A percentile compares a stretch with the other conserved stretches of the same genome.
These are phyloP conservation scores for Betta splendens DNA, from an alignment of 2,797 vertebrate genomes.

Conservation along the genomic window DNA sequence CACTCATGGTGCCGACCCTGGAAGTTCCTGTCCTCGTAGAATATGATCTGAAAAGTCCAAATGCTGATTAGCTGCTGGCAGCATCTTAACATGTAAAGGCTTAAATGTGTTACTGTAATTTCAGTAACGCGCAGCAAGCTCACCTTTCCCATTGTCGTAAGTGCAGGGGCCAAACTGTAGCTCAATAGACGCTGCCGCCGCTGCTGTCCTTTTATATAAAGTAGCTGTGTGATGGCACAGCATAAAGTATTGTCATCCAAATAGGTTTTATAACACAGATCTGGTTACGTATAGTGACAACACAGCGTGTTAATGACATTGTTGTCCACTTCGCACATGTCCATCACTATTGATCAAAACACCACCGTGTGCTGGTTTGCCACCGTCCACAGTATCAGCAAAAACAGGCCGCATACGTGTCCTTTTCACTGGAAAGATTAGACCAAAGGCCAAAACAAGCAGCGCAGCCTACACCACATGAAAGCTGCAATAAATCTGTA, in stretches of 20 bases:
- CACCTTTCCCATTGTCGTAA: slow-evolving; percentile 72
- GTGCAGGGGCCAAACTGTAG: slow-evolving; percentile 37
- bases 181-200: slow-evolving; percentile 33
- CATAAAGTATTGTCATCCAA: slow-evolving; percentile 77
- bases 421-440: slow-evolving; percentile 29
- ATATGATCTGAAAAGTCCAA: slow-evolving; percentile 62
- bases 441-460: neutral
- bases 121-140: slow-evolving; percentile 12
- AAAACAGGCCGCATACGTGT: slow-evolving; percentile 34
- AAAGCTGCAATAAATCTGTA: no score
- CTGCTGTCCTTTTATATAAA: slow-evolving; percentile 70
- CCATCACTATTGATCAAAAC: slow-evolving; percentile 72
- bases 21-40: slow-evolving; percentile 73
- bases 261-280: slow-evolving; percentile 65
- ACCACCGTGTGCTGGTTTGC: slow-evolving; percentile 27
- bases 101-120: slow-evolving; percentile 13
- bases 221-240: slow-evolving; percentile 73
- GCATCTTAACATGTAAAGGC: rapidly evolving
- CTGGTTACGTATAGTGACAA: slow-evolving; percentile 58
- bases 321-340: slow-evolving; percentile 64
- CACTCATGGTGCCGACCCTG: slow-evolving; percentile 74
- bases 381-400: slow-evolving; percentile 52
- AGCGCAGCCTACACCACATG: no score
- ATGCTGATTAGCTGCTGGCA: neutral
- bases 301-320: slow-evolving; percentile 46